Evolutionary conservation across 2,797 vertebrate genomes (phyloP).

Genomic region (Falco biarmicus): DNA sequence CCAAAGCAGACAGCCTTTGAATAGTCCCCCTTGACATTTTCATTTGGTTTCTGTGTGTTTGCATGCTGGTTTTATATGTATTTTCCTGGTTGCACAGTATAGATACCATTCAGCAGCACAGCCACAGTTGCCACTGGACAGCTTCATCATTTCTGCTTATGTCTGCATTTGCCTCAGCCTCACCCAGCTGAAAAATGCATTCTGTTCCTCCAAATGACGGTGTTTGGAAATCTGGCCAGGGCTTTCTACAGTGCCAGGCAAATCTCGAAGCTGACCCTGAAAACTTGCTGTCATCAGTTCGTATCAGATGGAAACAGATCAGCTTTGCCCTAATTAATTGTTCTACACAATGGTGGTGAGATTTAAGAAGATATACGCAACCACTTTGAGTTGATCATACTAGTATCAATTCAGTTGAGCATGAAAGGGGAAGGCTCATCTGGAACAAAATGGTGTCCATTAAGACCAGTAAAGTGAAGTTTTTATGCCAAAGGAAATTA

Average conservation of each 20-base stretch:
- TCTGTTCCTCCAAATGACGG: not conserved
- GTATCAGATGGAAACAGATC: not conserved
- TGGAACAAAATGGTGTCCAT: not conserved
- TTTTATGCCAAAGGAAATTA: not conserved
- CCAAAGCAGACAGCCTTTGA: not conserved
- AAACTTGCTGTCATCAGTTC: not conserved
- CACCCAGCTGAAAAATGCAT: not conserved
- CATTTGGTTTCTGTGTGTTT: not conserved
- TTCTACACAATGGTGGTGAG: not conserved
- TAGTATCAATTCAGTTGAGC: not conserved
- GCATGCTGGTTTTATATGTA: not conserved
- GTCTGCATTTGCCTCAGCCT: not conserved
- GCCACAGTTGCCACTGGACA: not conserved
- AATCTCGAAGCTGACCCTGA: not conserved
- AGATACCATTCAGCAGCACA: not conserved
- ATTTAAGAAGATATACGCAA: not conserved
- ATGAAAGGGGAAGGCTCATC: not conserved
- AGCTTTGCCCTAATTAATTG: not conserved
- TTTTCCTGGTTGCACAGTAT: not conserved
- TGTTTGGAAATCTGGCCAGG: not conserved
- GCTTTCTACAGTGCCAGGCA: not conserved
- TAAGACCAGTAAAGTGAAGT: not conserved
- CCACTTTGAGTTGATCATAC: not conserved
- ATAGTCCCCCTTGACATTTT: not conserved
- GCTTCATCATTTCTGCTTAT: not conserved